Evolutionary conservation across 2,797 vertebrate species (phyloP).

Genomic region (Smutsia temminckii): DNA sequence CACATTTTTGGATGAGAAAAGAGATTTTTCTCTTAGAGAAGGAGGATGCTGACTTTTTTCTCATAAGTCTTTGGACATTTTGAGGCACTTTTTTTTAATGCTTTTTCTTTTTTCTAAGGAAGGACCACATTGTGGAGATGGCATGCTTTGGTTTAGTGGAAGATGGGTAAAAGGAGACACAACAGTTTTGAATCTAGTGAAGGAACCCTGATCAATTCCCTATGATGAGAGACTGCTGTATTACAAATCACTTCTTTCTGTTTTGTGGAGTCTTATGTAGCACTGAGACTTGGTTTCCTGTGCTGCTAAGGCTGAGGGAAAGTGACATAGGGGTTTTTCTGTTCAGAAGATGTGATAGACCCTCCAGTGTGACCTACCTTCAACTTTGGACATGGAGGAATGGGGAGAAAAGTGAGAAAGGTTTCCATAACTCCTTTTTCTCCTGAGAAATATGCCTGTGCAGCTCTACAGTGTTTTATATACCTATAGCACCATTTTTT

Average conservation of each 20-base stretch:
- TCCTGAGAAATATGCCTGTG: slow-evolving; percentile 8
- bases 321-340: slow-evolving; percentile 23
- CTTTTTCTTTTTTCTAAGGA: slow-evolving; percentile 46
- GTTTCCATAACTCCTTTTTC: neutral
- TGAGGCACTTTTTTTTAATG: neutral
- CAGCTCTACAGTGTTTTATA: slow-evolving; percentile 44
- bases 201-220: neutral
- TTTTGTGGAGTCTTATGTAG: slow-evolving; percentile 24
- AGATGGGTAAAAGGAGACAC: slow-evolving; percentile 71
- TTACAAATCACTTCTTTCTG: slow-evolving; percentile 46
- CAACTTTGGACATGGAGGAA: slow-evolving; percentile 37
- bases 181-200: slow-evolving; percentile 38
- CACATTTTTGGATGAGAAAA: slow-evolving; percentile 69
- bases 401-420: neutral
- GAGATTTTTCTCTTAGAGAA: slow-evolving; percentile 68
- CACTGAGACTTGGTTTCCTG: slow-evolving; percentile 60
- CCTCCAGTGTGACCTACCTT: slow-evolving; percentile 19
- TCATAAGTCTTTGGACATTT: slow-evolving; percentile 52
- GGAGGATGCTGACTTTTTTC: slow-evolving; percentile 64
- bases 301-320: slow-evolving; percentile 52
- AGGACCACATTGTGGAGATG: slow-evolving; percentile 47
- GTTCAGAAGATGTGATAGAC: slow-evolving; percentile 39
- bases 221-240: neutral
- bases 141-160: slow-evolving; percentile 56
- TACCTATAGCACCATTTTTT: slow-evolving; percentile 64